Base-by-base conservation (phyloP, 2,888 invertebrate genomes). In the Drosophila algonquin region DNA sequence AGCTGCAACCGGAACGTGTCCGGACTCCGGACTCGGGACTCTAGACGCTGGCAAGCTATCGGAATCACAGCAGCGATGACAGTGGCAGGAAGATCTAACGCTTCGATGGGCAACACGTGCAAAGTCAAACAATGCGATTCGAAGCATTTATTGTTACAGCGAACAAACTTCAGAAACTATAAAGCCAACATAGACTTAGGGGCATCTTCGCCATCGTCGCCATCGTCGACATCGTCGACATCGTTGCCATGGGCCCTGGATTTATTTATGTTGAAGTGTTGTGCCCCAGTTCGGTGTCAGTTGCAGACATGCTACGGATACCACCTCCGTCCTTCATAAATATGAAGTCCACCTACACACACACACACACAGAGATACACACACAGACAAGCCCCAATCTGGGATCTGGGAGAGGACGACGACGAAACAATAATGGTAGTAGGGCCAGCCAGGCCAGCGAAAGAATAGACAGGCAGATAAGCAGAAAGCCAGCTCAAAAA, bases 401-500 rank as follows among this genome's bases (percentile, higher is more conserved):
- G 24, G 44, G 65, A 65, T 55, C 44, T 44, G 61, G 35, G 14
- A 7, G 2, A 2, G 40, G 54, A 24, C 24, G 24, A 24, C 5
- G 24, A 45, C 64, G 54, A 58, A 68, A 68, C 71, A 65, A 65
- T 55, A 71, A 72, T n/a, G n/a, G 14, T 7, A 14, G 40, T 7
- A 14, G 14, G 14, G 30, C 24, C 24, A 24, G 12, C 35, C 51
- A 62, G 58, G 54, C 61, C 46, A 64, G 53, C 32, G 62, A 58
- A 57, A 46, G 59, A 68, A 69, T 60, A 75, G 54, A 51, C 52
- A 63, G 40, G 35, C n/a, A 62, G 62, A 53, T 32, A 73, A 50
- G 45, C 16, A 45, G n/a, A 32, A 54, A 40, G 50, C 44, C 52
- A 62, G 73, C 78, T 78, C 60, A 84, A 84, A 84, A 84, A 84